Evolutionary conservation across 1,140 invertebrate species (phyloP), one percentile per base, ranked within the genome.

Genomic region (Drosophila prosaltans): DNA sequence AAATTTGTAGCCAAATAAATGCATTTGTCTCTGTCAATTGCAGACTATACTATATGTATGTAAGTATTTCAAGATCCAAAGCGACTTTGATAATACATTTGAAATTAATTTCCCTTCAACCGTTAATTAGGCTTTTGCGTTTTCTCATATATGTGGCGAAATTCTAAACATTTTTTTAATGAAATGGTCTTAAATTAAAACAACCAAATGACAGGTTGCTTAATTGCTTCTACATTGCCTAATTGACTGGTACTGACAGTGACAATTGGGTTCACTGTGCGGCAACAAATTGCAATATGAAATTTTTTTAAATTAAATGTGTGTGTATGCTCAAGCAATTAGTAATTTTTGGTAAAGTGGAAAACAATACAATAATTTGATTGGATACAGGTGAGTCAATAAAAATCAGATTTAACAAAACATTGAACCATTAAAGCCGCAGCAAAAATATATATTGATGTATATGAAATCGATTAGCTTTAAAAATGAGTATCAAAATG

Each of bases 11-110:
- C 64, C 48, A 67, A 61, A 58, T 28, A 58, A 67, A 60, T 66
- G 26, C 69, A 71, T 71, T 71, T 39, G 36, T 71, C 63, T 65
- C 36, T 71, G 69, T 66, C 69, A 66, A 58, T 59, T 71, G 55
- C 69, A 60, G 32, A 48, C 16, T 39, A 40, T 59, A 36, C 58
- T 36, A 36, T 36, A 36, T 7, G 6, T 36, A 36, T 1, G 6
- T 6, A 36, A 4, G 32, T 36, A 36, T 7, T 7, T 36, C 6
- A 36, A 36, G 32, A 41, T 41, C 41, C 41, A 51, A 67, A 32
- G 11, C 39, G 40, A 16, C 3, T 58, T 1, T 8, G 16, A 7
- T 39, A 6, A 36, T 36, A 6, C 16, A 30, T 30, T 2, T 30
- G 28, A 30, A 30, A 30, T 30, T 30, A 30, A 30, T 3, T n/a